phyloP scores from a whole-genome alignment of 2,888 invertebrate genomes.

The Lampropteryx suffumata region DNA sequence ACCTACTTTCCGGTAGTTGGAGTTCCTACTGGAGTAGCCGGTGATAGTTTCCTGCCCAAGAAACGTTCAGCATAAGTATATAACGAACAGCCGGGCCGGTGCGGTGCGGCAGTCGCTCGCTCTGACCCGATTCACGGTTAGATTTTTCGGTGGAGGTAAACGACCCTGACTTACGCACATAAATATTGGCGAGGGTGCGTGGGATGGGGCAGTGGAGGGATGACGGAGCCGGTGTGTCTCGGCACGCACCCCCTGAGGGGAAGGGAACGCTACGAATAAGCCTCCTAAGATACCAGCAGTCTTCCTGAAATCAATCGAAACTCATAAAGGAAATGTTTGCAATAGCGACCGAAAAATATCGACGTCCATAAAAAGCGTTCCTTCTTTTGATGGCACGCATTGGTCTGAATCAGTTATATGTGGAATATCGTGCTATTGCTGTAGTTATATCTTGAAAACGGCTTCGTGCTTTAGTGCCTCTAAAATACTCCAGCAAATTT shows the following conservation, averaged over 20 bases:
- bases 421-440: not conserved
- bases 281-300: conserved; percentile 6
- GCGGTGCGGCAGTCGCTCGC: too few relatives aligned
- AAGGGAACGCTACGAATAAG: not conserved
- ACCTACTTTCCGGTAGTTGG: too few relatives aligned
- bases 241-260: not conserved
- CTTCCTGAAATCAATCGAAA: conserved; percentile 18
- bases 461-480: too few relatives aligned
- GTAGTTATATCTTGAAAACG: too few relatives aligned
- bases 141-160: conserved; percentile 2
- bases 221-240: conserved; percentile 8
- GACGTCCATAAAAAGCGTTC: not conserved
- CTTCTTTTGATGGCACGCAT: conserved; percentile 2
- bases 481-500: too few relatives aligned
- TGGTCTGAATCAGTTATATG: not conserved
- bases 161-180: conserved; percentile 16
- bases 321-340: conserved; percentile 9
- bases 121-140: conserved; percentile 5
- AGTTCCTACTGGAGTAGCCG: too few relatives aligned
- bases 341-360: conserved; percentile 5
- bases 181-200: conserved; percentile 13
- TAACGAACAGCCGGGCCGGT: too few relatives aligned
- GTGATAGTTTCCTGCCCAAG: too few relatives aligned
- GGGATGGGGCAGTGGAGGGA: not conserved
- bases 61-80: too few relatives aligned